Conservation (phyloP, 2,888 invertebrate species). For the Sepiola atlantica region DNA sequence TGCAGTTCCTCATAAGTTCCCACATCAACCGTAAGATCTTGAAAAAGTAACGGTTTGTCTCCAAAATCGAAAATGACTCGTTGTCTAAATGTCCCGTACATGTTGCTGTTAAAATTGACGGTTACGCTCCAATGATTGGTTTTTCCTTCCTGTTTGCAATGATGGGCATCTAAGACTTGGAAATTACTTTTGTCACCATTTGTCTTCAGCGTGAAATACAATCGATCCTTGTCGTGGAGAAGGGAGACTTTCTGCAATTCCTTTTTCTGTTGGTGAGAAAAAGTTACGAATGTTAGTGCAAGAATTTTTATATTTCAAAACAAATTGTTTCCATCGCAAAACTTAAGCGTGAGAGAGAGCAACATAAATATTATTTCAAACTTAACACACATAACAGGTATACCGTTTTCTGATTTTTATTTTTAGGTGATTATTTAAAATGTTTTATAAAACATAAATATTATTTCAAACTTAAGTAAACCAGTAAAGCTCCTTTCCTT, state of each 20-base stretch:
- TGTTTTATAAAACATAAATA: too few relatives aligned
- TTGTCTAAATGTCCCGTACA: constrained; percentile 72
- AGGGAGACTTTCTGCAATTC: constrained; percentile 65
- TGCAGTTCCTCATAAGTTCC: constrained; percentile 64
- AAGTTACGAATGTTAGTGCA: too few relatives aligned
- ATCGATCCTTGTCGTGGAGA: constrained; percentile 68
- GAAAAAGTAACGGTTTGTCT: constrained; percentile 62
- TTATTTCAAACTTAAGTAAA: too few relatives aligned
- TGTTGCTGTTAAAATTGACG: constrained; percentile 64
- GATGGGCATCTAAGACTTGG: constrained; percentile 68
- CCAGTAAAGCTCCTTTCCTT: too few relatives aligned
- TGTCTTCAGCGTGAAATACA: constrained; percentile 65
- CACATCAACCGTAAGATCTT: constrained; percentile 69
- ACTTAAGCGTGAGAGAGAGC: too few relatives aligned
- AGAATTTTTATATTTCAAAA: too few relatives aligned
- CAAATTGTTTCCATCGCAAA: too few relatives aligned
- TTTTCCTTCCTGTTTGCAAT: constrained; percentile 58
- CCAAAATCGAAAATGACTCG: constrained; percentile 73
- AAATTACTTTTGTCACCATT: constrained; percentile 53
- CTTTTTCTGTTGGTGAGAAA: too few relatives aligned
- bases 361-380: too few relatives aligned
- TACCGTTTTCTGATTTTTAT: too few relatives aligned
- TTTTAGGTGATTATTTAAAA: too few relatives aligned
- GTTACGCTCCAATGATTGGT: constrained; percentile 53
- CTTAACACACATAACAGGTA: too few relatives aligned